A percentile compares a stretch with the other conserved stretches of the same genome.
phyloP scores from a whole-genome alignment of 2,113 vertebrate species.

The Hippocampus abdominalis region DNA sequence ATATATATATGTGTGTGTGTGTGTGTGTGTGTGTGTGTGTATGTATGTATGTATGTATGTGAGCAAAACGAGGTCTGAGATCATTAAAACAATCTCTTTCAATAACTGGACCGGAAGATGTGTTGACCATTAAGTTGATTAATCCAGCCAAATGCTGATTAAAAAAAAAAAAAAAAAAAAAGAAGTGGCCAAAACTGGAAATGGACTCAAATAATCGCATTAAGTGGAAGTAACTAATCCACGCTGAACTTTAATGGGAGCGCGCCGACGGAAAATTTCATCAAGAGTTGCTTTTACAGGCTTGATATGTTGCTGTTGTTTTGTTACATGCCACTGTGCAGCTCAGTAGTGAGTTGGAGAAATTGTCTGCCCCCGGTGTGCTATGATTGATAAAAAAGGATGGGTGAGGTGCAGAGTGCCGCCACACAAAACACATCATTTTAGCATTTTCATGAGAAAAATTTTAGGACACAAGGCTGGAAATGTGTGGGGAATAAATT shows the following conservation, averaged over 20 bases:
- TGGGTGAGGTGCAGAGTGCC: conserved; percentile 53
- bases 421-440: too few relatives aligned
- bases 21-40: not conserved
- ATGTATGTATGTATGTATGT: not conserved
- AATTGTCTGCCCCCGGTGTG: conserved; percentile 72
- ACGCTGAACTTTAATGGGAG: conserved; percentile 41
- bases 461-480: too few relatives aligned
- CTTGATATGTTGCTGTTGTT: not conserved
- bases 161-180: conserved; percentile 49
- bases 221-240: conserved; percentile 63
- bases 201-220: conserved; percentile 60
- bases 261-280: not conserved
- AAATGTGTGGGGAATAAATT: too few relatives aligned
- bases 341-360: conserved; percentile 78
- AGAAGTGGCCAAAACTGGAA: conserved; percentile 63
- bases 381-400: conserved; percentile 73
- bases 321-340: conserved; percentile 42
- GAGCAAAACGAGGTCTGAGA: conserved; percentile 26
- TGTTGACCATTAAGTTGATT: conserved; percentile 78
- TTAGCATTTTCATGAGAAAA: too few relatives aligned
- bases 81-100: conserved; percentile 54
- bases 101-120: conserved; percentile 73
- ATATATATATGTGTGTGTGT: not conserved
- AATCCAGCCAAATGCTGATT: conserved; percentile 80
- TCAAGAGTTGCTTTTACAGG: conserved; percentile 6